Evolutionary conservation across 1,140 invertebrate genomes (phyloP).

Genomic region (Mylabris phalerata): DNA sequence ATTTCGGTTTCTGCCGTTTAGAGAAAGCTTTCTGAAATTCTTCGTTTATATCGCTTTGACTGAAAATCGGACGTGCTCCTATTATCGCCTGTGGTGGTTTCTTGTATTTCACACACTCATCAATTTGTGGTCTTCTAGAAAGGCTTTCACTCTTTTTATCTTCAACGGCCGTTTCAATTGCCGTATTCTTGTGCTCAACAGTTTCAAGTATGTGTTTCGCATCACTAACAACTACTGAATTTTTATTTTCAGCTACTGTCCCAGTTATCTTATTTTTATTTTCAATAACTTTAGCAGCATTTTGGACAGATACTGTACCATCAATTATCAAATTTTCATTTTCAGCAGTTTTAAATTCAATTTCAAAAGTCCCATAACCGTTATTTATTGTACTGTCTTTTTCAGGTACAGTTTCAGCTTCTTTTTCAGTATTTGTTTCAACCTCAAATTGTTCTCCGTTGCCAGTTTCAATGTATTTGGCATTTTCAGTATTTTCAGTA

Average conservation of each 20-base stretch:
- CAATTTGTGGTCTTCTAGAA: neutral
- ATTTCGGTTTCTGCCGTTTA: constrained; percentile 28
- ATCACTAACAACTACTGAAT: neutral
- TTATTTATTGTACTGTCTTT: no score
- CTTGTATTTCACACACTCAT: constrained; percentile 20
- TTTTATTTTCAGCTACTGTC: neutral
- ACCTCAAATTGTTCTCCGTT: neutral
- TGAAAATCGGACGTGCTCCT: constrained; percentile 40
- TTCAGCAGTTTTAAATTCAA: no score
- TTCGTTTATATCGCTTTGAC: constrained; percentile 36
- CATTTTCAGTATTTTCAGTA: neutral
- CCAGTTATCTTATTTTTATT: no score
- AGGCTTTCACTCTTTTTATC: neutral
- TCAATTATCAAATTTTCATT: no score
- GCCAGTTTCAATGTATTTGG: neutral
- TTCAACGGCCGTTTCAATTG: neutral
- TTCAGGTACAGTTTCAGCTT: no score
- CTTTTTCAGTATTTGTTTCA: no score
- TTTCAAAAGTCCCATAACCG: no score
- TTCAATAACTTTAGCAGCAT: no score
- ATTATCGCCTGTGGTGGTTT: constrained; percentile 40
- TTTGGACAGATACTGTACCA: no score
- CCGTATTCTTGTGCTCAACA: neutral
- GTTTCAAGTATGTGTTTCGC: neutral
- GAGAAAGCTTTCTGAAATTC: constrained; percentile 39